phyloP scores from a whole-genome alignment of 2,888 invertebrate genomes.

The Hypena proboscidalis region DNA sequence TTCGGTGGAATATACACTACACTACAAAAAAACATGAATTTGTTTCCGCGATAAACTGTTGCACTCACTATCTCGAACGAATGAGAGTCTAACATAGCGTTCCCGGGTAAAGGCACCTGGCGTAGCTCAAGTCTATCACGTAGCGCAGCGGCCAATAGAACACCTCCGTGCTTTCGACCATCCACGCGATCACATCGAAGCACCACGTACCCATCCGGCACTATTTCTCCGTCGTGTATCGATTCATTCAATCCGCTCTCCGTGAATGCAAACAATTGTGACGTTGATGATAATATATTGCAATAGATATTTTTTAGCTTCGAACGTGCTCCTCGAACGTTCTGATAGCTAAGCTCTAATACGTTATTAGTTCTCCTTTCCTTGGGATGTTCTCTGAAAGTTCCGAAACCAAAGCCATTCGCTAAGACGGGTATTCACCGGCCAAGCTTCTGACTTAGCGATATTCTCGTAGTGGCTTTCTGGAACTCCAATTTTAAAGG shows the following conservation, averaged over 20 bases:
- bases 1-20: slow-evolving; percentile 2
- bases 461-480: neutral
- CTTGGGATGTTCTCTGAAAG: neutral
- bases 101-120: too few relatives aligned
- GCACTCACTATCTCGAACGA: neutral
- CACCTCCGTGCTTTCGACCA: too few relatives aligned
- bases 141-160: neutral
- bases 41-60: neutral
- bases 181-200: neutral
- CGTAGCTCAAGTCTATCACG: neutral
- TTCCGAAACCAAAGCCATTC: slow-evolving; percentile 3
- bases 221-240: neutral
- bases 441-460: neutral
- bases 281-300: neutral
- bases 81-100: neutral
- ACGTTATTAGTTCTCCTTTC: neutral
- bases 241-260: neutral
- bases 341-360: neutral
- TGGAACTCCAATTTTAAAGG: neutral
- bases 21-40: neutral
- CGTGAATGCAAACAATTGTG: neutral
- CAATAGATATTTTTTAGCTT: neutral
- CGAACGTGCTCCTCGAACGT: neutral
- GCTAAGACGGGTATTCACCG: neutral
- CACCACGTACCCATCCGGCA: neutral